Evolutionary conservation across 2,797 vertebrate species (phyloP).

Genomic region (Spinibarbus caldwelli): DNA sequence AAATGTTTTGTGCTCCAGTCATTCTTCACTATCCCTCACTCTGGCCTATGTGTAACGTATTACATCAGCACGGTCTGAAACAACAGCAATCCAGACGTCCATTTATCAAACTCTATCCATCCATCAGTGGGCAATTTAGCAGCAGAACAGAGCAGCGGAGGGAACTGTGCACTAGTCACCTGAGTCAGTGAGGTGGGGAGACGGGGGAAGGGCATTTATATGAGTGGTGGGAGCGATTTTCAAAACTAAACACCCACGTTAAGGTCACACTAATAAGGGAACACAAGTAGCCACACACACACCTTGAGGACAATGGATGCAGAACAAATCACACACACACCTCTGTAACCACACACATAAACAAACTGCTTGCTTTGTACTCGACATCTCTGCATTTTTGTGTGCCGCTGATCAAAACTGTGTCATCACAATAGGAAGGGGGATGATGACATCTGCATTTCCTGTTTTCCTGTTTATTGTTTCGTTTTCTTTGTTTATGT

Average conservation of each 20-base stretch:
- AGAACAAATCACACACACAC: constrained; percentile 14
- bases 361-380: constrained; percentile 33
- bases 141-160: constrained; percentile 20
- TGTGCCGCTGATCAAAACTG: constrained; percentile 42
- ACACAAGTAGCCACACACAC: not conserved
- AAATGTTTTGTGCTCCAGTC: constrained; percentile 48
- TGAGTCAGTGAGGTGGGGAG: constrained; percentile 20
- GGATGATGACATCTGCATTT: constrained; percentile 59
- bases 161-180: constrained; percentile 37
- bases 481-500: constrained; percentile 50
- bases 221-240: constrained; percentile 19
- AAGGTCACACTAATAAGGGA: constrained; percentile 40
- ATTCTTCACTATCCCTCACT: constrained; percentile 47
- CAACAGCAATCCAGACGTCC: constrained; percentile 44
- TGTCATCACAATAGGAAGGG: constrained; percentile 49
- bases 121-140: constrained; percentile 47
- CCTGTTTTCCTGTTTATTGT: constrained; percentile 53
- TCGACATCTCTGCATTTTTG: constrained; percentile 43
- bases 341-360: not conserved
- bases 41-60: constrained; percentile 39
- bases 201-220: constrained; percentile 30
- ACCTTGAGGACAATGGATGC: constrained; percentile 11
- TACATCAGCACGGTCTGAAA: constrained; percentile 38
- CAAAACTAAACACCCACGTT: constrained; percentile 36
- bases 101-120: constrained; percentile 53